Evolutionary conservation across 2,888 invertebrate species (phyloP).

Genomic region (Microplitis manilae): DNA sequence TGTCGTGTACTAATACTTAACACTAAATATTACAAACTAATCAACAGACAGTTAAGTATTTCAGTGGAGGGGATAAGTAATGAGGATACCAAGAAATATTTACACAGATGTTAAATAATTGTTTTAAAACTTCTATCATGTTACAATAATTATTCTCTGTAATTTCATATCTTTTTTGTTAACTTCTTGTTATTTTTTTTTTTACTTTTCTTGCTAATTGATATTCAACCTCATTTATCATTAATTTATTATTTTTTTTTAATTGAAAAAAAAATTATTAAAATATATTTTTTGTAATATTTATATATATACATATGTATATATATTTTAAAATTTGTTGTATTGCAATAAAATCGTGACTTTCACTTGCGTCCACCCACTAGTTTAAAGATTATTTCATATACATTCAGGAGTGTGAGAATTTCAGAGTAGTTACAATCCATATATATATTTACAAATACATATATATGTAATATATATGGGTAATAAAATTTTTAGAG

Average conservation of each 20-base stretch:
- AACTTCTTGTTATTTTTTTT: neutral
- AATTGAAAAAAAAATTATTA: too few relatives aligned
- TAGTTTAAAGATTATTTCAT: slow-evolving; percentile 42
- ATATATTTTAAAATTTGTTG: too few relatives aligned
- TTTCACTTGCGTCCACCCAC: slow-evolving; percentile 64
- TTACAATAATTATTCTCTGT: neutral
- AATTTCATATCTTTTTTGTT: neutral
- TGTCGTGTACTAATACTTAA: neutral
- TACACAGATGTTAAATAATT: neutral
- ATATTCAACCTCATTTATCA: too few relatives aligned
- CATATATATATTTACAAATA: neutral
- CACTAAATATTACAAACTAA: neutral
- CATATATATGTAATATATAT: neutral
- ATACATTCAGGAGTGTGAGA: slow-evolving; percentile 39
- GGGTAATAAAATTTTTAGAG: neutral
- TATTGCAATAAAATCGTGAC: slow-evolving; percentile 40
- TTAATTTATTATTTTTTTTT: too few relatives aligned
- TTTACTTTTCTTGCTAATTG: too few relatives aligned
- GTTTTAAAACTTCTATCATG: neutral
- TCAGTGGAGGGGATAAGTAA: neutral
- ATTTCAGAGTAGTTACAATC: slow-evolving; percentile 48
- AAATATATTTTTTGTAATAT: too few relatives aligned
- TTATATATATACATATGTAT: too few relatives aligned
- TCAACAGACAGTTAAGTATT: neutral
- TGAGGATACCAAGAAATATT: neutral